Conservation (phyloP, 2,113 vertebrate species). For the Microcebus murinus region DNA sequence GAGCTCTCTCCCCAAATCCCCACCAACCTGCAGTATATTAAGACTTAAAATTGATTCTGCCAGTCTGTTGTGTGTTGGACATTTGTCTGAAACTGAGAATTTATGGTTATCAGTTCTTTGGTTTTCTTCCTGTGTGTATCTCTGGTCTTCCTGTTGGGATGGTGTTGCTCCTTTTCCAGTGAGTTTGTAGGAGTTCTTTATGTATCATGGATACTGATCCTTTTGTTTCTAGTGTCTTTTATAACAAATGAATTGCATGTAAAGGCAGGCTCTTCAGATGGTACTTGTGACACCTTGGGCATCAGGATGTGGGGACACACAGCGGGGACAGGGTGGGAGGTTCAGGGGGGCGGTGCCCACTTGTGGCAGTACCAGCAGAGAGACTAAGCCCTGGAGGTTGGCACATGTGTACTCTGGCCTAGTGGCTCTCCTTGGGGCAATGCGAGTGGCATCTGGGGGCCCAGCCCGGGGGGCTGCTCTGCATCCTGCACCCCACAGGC, state of each 20-base stretch:
- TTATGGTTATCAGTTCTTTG: neutral
- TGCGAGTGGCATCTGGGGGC: neutral
- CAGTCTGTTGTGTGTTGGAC: neutral
- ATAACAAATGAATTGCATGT: neutral
- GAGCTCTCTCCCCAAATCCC: neutral
- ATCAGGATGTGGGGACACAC: neutral
- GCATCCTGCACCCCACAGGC: accelerated
- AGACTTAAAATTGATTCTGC: neutral
- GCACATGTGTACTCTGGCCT: neutral
- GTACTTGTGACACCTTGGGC: neutral
- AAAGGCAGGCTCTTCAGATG: neutral
- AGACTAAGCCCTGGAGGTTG: neutral
- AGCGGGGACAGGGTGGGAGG: neutral
- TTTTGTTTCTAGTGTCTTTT: neutral
- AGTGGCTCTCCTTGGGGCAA: accelerated
- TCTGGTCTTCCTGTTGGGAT: neutral
- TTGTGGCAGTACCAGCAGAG: accelerated
- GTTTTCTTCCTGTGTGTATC: accelerated
- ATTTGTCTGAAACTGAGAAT: neutral
- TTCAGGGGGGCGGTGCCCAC: neutral
- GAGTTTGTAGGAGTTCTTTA: neutral
- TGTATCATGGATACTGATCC: neutral
- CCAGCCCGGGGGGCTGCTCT: neutral
- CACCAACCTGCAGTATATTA: neutral
- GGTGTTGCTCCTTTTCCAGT: accelerated